Evolutionary conservation across 1,140 invertebrate species (phyloP).

Genomic region (Lutraria rhynchaena): DNA sequence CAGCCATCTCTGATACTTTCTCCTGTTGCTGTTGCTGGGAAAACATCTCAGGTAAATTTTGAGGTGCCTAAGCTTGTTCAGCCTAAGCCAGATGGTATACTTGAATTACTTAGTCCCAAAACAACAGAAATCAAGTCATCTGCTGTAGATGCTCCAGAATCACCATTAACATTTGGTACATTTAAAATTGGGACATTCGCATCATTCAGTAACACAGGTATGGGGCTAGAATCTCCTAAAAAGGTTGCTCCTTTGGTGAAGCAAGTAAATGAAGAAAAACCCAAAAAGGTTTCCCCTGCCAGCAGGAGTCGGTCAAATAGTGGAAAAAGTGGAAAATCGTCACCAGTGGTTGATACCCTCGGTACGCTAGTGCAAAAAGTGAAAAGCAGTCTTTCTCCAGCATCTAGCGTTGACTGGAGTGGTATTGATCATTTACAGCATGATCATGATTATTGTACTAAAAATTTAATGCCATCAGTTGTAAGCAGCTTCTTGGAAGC

Average conservation of each 20-base stretch:
- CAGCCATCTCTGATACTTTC: conserved; percentile 37
- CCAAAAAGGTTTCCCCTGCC: not conserved
- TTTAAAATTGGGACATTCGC: conserved; percentile 78
- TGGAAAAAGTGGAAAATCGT: conserved; percentile 22
- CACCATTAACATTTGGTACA: conserved; percentile 73
- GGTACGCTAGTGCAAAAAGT: conserved; percentile 51
- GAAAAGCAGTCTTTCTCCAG: conserved; percentile 39
- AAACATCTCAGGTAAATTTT: conserved; percentile 1
- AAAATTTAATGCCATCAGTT: conserved; percentile 55
- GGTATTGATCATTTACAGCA: conserved; percentile 64
- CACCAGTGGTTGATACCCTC: conserved; percentile 21
- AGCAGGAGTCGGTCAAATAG: conserved; percentile 9
- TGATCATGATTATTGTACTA: conserved; percentile 78
- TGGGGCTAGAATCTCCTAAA: conserved; percentile 59
- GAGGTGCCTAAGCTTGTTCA: conserved; percentile 34
- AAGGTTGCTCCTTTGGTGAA: conserved; percentile 12
- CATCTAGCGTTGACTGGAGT: not conserved
- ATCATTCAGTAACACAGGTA: conserved; percentile 72
- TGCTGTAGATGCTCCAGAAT: not conserved
- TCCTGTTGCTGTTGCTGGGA: conserved; percentile 31
- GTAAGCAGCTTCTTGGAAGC: conserved; percentile 47
- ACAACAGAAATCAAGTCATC: conserved; percentile 12
- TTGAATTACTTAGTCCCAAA: conserved; percentile 34
- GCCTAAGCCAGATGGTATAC: conserved; percentile 30
- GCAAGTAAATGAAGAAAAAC: conserved; percentile 21